Evolutionary conservation across 1,140 invertebrate species (phyloP), one percentile per base, ranked within the genome.

Genomic region (Halyomorpha halys): DNA sequence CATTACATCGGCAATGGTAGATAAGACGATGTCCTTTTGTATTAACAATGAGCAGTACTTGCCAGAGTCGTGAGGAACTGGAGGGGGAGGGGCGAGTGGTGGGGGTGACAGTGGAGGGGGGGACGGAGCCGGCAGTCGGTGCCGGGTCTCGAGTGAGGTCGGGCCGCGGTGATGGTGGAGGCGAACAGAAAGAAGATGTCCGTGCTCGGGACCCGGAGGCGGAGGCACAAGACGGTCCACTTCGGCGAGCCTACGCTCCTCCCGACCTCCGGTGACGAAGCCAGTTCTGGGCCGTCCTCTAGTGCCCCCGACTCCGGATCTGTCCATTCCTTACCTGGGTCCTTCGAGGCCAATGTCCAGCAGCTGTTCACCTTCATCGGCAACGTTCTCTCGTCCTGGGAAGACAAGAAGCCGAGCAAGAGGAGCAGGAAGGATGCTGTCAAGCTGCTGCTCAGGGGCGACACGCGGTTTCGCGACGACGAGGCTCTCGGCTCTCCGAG

Each of bases 301-400:
- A 49, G 76, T 66, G 75, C 76, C 65, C 76, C 74, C 5, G 76
- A 77, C 68, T 75, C 77, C 66, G 77, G 77, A 68, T 78, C 79
- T 68, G 71, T 79, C 67, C 74, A 63, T 71, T 76, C 69, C 69
- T 75, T 67, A 72, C 76, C 70, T 69, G 76, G 67, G 71, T 74
- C 68, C 72, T 74, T 72, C 67, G 71, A 71, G 59, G 68, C 68
- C 70, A 86, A 86, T 72, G 85, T 86, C n/a, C 83, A 86, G 72
- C 83, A 86, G 73, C 77, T 87, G 63, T 87, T 86, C 73, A 85
- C 83, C 72, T 87, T 87, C 70, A 86, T 87, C 59, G 85, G 86
- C 72, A 81, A 67, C 56, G 73, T 73, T 51, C 67, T 74, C 18
- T 72, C 71, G 54, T 69, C 70, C 4, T 70, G 73, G 68, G 62